These are phyloP conservation scores for Netelia fuscicornis DNA, from an alignment of 2,888 invertebrate species.

Conservation along the genomic window DNA sequence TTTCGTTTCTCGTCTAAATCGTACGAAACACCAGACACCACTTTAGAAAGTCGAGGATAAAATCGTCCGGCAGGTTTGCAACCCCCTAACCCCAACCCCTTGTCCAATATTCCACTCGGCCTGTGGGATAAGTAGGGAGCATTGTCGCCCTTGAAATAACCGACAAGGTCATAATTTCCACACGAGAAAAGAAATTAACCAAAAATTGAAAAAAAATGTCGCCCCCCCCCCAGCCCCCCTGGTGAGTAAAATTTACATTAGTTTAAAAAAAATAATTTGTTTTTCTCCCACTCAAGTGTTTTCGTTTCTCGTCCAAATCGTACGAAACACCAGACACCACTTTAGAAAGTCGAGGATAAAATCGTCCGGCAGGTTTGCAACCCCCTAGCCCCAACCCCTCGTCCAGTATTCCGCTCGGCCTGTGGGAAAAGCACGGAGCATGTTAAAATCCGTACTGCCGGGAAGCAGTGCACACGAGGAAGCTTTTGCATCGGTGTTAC, in stretches of 20 bases:
- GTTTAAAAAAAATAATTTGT: too few species aligned
- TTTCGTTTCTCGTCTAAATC: background rate
- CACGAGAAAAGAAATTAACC: too few species aligned
- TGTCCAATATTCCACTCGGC: background rate
- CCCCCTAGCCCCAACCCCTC: background rate
- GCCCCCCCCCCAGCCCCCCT: too few species aligned
- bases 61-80: slow-evolving; percentile 42
- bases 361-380: slow-evolving; percentile 41
- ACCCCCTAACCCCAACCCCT: background rate
- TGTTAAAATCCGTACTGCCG: background rate
- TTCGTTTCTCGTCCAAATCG: background rate
- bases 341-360: slow-evolving; percentile 52
- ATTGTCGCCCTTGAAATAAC: background rate
- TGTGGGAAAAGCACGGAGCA: background rate
- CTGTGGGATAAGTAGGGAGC: background rate
- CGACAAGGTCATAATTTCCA: too few species aligned
- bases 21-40: background rate
- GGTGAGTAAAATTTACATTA: too few species aligned
- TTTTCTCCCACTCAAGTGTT: background rate
- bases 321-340: slow-evolving; percentile 8
- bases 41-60: slow-evolving; percentile 54
- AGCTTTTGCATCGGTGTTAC: slow-evolving; percentile 25
- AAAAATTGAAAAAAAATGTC: too few species aligned
- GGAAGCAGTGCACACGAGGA: slow-evolving; percentile 3
- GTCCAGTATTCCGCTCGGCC: background rate